Base-by-base conservation (phyloP, 2,888 invertebrate species). In the Nephrocerus scutellatus region DNA sequence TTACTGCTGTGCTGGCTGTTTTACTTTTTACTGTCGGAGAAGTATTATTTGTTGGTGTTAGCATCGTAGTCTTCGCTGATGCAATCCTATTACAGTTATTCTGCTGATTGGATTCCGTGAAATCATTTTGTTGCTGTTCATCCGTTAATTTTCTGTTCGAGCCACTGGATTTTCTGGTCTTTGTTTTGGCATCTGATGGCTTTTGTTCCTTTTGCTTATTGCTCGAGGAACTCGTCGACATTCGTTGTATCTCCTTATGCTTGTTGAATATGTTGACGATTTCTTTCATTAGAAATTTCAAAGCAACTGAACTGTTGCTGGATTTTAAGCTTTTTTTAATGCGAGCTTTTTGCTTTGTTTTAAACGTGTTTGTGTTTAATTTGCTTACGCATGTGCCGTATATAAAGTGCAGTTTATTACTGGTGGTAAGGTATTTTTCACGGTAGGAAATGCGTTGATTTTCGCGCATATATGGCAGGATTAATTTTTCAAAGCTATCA, bases 281-380 rank as follows among this genome's bases (percentile, higher is more conserved):
- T 44, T 64, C 60, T 10, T 51, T 53, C 43, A 60, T 44, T 3
- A 66, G 49, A 36, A 66, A 64, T 26, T 65, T 59, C n/a, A 66
- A 45, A 2, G 56, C 57, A 38, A 53, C 31, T 0, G 56, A 54
- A 49, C 59, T 61, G 36, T 66, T 55, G 3, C 36, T 30, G 0
- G 57, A 41, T 23, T 58, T 63, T 1, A 66, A 50, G 46, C 63
- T 63, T 22, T 50, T 50, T 36, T 65, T 63, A 8, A 66, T 46
- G 24, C 58, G 60, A 7, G 56, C 54, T 19, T 61, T 54, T 29
- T 63, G 53, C 4, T 50, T 44, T 48, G 57, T 59, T 19, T 50
- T 56, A 31, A 63, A 59, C 2, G 41, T 48, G 7, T 49, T 46
- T 0, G 53, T 43, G 21, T 63, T 63, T 23, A 58, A 54, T 26